Evolutionary conservation across 2,888 invertebrate species (phyloP).

Genomic region (Cylindroiulus punctatus): DNA sequence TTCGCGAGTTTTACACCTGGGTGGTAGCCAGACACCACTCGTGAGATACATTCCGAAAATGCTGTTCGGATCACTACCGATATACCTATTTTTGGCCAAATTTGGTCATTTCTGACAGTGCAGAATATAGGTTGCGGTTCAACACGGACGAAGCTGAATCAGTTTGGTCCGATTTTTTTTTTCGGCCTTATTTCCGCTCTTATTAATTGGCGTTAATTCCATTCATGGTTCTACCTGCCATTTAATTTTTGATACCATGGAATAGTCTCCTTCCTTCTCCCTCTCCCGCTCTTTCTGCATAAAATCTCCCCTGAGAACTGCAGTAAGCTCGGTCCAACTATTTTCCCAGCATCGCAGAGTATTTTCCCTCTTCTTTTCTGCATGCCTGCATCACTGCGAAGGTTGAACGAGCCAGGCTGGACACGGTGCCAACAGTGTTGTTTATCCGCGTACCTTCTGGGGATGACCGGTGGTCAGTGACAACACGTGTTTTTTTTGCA

Average conservation of each 20-base stretch:
- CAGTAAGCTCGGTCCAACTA: conserved; percentile 12
- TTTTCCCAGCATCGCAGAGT: neutral
- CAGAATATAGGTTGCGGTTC: neutral
- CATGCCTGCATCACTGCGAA: conserved; percentile 6
- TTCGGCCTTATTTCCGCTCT: neutral
- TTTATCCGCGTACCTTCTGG: neutral
- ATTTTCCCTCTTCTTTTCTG: conserved; percentile 27
- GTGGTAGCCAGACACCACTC: no score
- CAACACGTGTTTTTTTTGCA: neutral
- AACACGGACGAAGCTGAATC: neutral
- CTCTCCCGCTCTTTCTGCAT: neutral
- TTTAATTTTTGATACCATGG: conserved; percentile 17
- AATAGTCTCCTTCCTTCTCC: neutral
- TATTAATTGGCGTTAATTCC: neutral
- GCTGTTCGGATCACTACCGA: neutral
- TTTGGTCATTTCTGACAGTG: neutral
- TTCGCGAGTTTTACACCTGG: no score
- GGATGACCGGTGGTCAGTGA: conserved; percentile 2
- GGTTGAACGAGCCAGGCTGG: neutral
- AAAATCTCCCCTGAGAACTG: conserved; percentile 27
- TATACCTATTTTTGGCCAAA: neutral
- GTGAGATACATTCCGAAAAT: neutral
- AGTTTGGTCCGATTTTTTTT: neutral
- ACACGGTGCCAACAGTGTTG: neutral
- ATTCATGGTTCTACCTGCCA: neutral